phyloP scores from a whole-genome alignment of 2,888 invertebrate genomes.

The Cactoblastis cactorum region DNA sequence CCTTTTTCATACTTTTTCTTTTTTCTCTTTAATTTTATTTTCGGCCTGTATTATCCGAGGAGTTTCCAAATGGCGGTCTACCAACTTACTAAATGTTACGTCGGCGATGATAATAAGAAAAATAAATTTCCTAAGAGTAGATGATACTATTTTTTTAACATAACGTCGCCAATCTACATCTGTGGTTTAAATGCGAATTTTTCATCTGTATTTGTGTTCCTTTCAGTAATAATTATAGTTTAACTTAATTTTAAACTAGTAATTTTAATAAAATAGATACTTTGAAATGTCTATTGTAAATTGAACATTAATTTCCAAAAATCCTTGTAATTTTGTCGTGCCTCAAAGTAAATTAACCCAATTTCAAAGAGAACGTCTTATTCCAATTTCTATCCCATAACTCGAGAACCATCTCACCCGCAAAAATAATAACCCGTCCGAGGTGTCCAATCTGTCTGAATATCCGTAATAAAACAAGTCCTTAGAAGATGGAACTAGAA shows the following conservation, averaged over 20 bases:
- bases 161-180: background rate
- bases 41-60: conserved; percentile 51
- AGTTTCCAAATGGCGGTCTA: conserved; percentile 22
- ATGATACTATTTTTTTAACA: background rate
- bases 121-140: background rate
- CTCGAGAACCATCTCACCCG: background rate
- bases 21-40: conserved; percentile 70
- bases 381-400: background rate
- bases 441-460: conserved; percentile 3
- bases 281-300: too few relatives aligned
- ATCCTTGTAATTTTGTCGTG: background rate
- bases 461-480: conserved; percentile 8
- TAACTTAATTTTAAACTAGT: too few relatives aligned
- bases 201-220: too few relatives aligned
- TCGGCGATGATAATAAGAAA: conserved; percentile 8
- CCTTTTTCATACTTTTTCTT: conserved; percentile 38
- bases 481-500: conserved; percentile 10
- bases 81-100: conserved; percentile 10
- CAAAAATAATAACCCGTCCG: conserved; percentile 6
- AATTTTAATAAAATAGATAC: too few relatives aligned
- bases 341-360: background rate
- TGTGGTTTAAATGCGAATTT: too few relatives aligned
- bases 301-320: background rate
- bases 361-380: background rate
- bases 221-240: too few relatives aligned